Evolutionary conservation across 2,888 invertebrate species (phyloP).

Genomic region (Apamea crenata): DNA sequence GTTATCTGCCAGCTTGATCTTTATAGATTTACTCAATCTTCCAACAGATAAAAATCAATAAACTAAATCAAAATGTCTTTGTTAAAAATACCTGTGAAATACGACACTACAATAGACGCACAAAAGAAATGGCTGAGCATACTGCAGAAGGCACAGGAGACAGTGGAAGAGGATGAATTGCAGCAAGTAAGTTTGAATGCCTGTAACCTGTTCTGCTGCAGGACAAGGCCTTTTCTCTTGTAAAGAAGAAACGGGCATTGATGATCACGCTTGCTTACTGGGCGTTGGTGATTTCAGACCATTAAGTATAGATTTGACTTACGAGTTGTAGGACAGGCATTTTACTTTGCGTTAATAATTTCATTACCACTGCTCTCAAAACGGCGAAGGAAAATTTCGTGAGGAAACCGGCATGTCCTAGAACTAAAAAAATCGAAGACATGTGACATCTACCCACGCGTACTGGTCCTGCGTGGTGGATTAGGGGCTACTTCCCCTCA

Average conservation of each 20-base stretch:
- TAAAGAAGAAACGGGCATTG: neutral
- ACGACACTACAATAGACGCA: constrained; percentile 40
- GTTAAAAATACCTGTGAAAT: constrained; percentile 37
- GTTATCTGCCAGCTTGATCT: neutral
- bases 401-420: no score
- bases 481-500: no score
- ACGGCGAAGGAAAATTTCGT: no score
- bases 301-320: no score
- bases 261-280: neutral
- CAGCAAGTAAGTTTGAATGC: constrained; percentile 62
- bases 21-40: neutral
- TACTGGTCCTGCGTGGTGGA: no score
- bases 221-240: neutral
- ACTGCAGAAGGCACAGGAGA: constrained; percentile 51
- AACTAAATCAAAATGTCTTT: constrained; percentile 49
- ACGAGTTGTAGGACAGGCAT: no score
- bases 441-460: no score
- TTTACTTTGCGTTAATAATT: no score
- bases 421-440: no score
- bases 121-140: constrained; percentile 69
- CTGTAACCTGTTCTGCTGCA: neutral
- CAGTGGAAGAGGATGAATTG: constrained; percentile 60
- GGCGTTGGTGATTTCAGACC: neutral
- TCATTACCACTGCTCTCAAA: no score
- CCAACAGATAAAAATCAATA: neutral